Percentiles rank a stretch among this genome's conserved stretches.
phyloP scores from a whole-genome alignment of 2,888 invertebrate species.

The Hirtodrosophila trivittata region DNA sequence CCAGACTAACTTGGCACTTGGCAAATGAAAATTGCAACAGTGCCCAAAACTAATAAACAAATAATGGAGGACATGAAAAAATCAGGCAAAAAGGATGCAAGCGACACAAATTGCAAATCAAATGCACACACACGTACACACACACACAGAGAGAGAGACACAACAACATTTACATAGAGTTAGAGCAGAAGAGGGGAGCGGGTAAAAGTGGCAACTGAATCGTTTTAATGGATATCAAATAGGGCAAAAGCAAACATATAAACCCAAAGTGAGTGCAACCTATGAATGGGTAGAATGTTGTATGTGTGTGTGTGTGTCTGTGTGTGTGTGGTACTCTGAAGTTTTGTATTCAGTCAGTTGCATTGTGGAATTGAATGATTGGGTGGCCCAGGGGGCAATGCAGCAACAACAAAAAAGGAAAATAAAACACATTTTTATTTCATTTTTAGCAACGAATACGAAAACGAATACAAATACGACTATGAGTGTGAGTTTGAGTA shows the following conservation, averaged over 20 bases:
- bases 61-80: constrained; percentile 37
- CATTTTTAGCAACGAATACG: constrained; percentile 23
- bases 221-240: constrained; percentile 81
- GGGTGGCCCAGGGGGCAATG: constrained; percentile 29
- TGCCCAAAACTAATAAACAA: constrained; percentile 67
- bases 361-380: constrained; percentile 30
- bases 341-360: constrained; percentile 22
- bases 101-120: constrained; percentile 73
- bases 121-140: constrained; percentile 36
- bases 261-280: too few relatives aligned
- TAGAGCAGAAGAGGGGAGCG: constrained; percentile 14
- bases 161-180: constrained; percentile 7
- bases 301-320: constrained; percentile 23
- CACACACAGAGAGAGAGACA: constrained; percentile 14
- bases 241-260: constrained; percentile 62
- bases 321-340: constrained; percentile 15
- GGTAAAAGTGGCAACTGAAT: constrained; percentile 62
- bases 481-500: constrained; percentile 1
- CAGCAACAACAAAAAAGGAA: constrained; percentile 9
- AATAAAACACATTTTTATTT: constrained; percentile 20
- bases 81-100: constrained; percentile 40
- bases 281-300: too few relatives aligned
- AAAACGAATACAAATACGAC: constrained; percentile 9
- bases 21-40: constrained; percentile 51
- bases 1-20: neutral